Base-by-base conservation (phyloP, 2,888 invertebrate genomes). In the Thumatha senex region DNA sequence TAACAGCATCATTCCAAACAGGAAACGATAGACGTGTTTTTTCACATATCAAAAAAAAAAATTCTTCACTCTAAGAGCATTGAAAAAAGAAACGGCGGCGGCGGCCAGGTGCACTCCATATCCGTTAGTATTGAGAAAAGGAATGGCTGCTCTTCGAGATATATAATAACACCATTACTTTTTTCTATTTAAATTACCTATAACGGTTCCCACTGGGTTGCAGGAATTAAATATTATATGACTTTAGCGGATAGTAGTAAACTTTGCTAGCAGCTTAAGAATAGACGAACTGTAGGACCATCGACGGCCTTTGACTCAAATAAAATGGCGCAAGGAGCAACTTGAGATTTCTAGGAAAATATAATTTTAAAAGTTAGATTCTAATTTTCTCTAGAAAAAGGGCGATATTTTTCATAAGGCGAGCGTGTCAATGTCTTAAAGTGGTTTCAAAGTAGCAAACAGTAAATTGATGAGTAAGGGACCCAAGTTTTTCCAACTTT, bases 51-150 rank as follows among this genome's bases (percentile, higher is more conserved):
- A 58, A 51, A 46, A 58, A 69, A 67, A 71, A 63, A 66, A 63
- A 56, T 50, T 60, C 62, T 66, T 58, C 54, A 56, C 51, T 51
- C 61, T 48, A 62, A 68, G 60, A 61, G 48, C 51, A 58, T 61
- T 61, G 63, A 73, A 78, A 78, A 78, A 76, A 65, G 65, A 65
- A 72, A 68, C 58, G 62, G 58, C 69, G 67, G 78, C 58, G 62
- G 58, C 69, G 67, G 78, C 90, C 90, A 89, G 89, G 90, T 90
- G 90, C 86, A 74, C 70, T 74, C 72, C 67, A 80, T 82, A 87
- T 88, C 89, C 88, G 86, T 68, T 67, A 69, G 59, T 66, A 71
- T 57, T 60, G 47, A 72, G 67, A 74, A 84, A 82, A 84, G 82
- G 80, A 81, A 74, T 62, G 60, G 53, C 60, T 70, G 74, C 72